phyloP scores from a whole-genome alignment of 1,140 invertebrate genomes.

The Leptopilina boulardi region DNA sequence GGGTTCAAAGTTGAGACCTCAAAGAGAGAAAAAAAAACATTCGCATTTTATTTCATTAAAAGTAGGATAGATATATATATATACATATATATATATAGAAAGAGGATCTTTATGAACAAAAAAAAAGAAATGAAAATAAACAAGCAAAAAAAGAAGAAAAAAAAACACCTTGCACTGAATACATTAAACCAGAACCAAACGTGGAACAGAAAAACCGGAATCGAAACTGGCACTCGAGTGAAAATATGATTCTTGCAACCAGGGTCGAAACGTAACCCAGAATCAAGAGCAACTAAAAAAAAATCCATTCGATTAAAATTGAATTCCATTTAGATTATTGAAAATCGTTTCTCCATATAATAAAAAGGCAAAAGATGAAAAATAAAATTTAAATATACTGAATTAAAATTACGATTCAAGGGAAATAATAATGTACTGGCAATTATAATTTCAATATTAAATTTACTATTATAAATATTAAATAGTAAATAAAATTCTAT shows the following conservation, averaged over 20 bases:
- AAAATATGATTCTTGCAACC: conserved; percentile 22
- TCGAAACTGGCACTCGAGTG: conserved; percentile 25
- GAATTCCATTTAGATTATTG: neutral
- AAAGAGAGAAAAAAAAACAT: neutral
- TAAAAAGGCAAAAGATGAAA: neutral
- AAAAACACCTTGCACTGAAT: conserved; percentile 12
- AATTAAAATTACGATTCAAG: no score
- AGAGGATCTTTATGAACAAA: neutral
- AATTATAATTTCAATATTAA: no score
- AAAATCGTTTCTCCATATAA: neutral
- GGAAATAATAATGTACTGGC: no score
- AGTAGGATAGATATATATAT: neutral
- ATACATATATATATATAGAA: no score
- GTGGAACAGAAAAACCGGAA: conserved; percentile 28
- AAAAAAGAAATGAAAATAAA: neutral
- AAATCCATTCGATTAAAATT: neutral
- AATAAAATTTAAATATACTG: no score
- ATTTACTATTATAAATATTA: no score
- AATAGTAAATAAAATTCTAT: no score
- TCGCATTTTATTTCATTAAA: neutral
- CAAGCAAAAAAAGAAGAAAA: neutral
- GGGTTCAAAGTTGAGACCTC: conserved; percentile 11
- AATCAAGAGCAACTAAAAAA: neutral
- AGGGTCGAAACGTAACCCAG: conserved; percentile 13
- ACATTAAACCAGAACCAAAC: conserved; percentile 27